Evolutionary conservation across 2,797 vertebrate species (phyloP), one percentile per base, ranked within the genome.

Genomic region (Anolis apletophallus): DNA sequence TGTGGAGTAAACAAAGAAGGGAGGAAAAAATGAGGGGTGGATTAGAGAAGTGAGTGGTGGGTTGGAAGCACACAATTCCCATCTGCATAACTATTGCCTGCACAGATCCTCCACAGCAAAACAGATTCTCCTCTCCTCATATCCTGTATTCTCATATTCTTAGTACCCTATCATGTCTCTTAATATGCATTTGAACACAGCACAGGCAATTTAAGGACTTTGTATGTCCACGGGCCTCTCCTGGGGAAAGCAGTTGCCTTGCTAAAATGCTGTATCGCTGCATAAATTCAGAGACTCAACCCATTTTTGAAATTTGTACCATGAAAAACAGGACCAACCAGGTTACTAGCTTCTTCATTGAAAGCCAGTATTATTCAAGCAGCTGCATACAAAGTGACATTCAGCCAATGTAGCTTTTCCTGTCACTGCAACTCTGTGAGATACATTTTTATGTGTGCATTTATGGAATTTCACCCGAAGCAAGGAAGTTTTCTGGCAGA

Each of bases 391-490:
- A 26, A 10, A 4, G 40, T n/a, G 40, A 80, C 40, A 46, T 14
- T 67, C 21, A 67, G 50, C 40, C 19, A 34, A 32, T 83, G 23
- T 59, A 67, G 2, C 17, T 84, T 84, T 74, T 50, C 6, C 59
- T 80, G 14, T 80, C 59, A 36, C 26, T 67, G 72, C 3, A 13
- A 68, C 21, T 54, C 50, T 9, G 10, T 52, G 59, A 84, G 8
- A 50, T 50, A 23, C 34, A 81, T 46, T 17, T 10, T 23, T 36
- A 6, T 46, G 46, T 46, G 46, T 32, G 59, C 12, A 12, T 36
- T 46, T 75, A 19, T 68, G 73, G n/a, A 84, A 77, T 77, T 54
- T 76, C 21, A 67, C n/a, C 73, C 61, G 26, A 68, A n/a, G 59
- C 36, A 26, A 46, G 26, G 50, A n/a, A 67, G 34, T 36, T 40